Base-by-base conservation (phyloP, 1,140 invertebrate genomes). In the Cotesia vestalis region DNA sequence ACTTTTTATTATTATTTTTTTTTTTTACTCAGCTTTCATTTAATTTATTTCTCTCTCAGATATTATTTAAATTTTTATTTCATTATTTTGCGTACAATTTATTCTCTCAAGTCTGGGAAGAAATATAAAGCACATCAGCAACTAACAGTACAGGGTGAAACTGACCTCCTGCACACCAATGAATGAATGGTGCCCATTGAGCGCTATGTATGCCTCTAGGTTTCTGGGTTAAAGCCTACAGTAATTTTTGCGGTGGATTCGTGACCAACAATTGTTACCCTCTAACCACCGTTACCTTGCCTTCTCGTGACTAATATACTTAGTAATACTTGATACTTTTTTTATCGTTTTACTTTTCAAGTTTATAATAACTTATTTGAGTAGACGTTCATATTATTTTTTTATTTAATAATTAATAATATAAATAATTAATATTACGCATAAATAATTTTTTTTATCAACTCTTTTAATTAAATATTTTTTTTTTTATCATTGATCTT, bases 161-260 rank as follows among this genome's bases (percentile, higher is more conserved):
- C 80, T 83, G 81, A 83, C 81, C 83, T 83, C 82, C 80, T 83
- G 79, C 69, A 51, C 75, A 76, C 75, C 72, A 73, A 79, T 83
- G 80, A 84, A 84, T 83, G 82, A 75, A 77, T 80, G 70, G 59
- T 79, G 77, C 75, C 78, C 81, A 83, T 83, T 83, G 78, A 83
- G 72, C 71, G 76, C 14, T 76, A 77, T 75, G 52, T 6, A 27
- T 40, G 34, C 57, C 69, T 27, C 12, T 63, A 52, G 14, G 64
- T 64, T 64, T 69, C 66, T 69, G 51, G 46, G 66, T 67, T 67
- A 53, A 17, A 17, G 51, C 63, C 2, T 34, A 67, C 12, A 67
- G 53, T 59, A 14, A 27, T 27, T 71, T 51, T 72, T 72, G 55
- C 53, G 8, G 51, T 35, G 57, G n/a, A 61, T 61, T 46, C 40